These are phyloP conservation scores for Strigops habroptila DNA, from an alignment of 2,113 vertebrate species.

Conservation along the genomic window DNA sequence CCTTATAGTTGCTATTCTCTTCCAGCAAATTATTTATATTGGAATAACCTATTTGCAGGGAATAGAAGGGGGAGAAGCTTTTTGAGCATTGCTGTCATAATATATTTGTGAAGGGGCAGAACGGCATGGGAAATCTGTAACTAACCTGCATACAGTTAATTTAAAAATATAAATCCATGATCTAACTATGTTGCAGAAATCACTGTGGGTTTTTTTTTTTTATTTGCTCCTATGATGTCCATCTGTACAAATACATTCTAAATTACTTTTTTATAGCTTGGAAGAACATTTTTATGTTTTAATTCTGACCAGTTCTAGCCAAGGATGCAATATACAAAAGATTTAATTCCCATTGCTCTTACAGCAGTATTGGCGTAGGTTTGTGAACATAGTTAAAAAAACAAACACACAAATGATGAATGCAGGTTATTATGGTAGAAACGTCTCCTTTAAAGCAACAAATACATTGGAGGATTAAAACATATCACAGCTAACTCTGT, in stretches of 20 bases:
- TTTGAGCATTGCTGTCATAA: not conserved
- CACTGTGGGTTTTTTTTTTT: not conserved
- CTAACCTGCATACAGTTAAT: not conserved
- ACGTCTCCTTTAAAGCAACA: not conserved
- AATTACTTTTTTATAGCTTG: not conserved
- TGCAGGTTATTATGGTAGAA: not conserved
- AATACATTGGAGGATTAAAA: not conserved
- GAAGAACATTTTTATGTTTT: not conserved
- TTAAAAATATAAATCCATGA: not conserved
- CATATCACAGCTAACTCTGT: not conserved
- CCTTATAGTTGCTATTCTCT: not conserved
- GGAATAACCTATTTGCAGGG: not conserved
- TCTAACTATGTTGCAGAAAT: not conserved
- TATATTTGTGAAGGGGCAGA: not conserved
- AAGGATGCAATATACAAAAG: not conserved
- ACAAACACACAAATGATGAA: not conserved
- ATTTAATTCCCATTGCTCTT: not conserved
- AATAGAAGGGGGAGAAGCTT: not conserved
- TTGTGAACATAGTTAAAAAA: not conserved
- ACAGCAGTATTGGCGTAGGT: not conserved
- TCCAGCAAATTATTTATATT: not conserved
- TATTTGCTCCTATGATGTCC: not conserved
- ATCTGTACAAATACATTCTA: not conserved
- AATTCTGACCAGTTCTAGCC: not conserved
- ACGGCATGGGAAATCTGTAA: not conserved